Conservation (phyloP, 2,113 vertebrate genomes). For the Pterocles orientalis region DNA sequence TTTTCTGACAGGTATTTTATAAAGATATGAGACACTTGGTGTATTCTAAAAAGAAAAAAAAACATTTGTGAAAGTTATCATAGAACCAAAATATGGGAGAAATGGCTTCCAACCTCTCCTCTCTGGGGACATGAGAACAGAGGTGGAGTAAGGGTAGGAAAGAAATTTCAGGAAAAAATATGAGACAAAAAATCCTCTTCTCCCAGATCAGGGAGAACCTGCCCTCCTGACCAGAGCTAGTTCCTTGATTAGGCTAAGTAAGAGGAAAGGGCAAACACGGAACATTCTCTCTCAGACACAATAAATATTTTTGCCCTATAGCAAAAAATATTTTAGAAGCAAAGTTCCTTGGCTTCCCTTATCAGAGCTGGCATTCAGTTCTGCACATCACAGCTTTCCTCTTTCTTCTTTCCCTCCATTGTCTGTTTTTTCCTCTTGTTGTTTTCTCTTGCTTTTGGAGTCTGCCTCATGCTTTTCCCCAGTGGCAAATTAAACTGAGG, state of each 20-base stretch:
- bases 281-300: background rate
- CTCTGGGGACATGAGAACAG: background rate
- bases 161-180: background rate
- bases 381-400: background rate
- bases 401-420: background rate
- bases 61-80: background rate
- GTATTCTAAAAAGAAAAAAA: background rate
- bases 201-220: background rate
- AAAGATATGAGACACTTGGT: background rate
- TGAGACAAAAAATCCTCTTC: background rate
- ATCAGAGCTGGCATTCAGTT: background rate
- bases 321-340: background rate
- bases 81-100: background rate
- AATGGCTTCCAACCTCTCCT: background rate
- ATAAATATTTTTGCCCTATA: background rate
- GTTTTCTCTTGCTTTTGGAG: background rate
- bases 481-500: conserved; percentile 11
- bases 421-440: background rate
- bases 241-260: background rate
- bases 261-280: background rate
- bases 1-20: background rate
- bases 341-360: background rate
- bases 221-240: background rate
- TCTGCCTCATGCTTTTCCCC: background rate
- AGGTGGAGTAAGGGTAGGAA: background rate